phyloP scores from a whole-genome alignment of 1,140 invertebrate genomes.

The Kradibia gibbosae region DNA sequence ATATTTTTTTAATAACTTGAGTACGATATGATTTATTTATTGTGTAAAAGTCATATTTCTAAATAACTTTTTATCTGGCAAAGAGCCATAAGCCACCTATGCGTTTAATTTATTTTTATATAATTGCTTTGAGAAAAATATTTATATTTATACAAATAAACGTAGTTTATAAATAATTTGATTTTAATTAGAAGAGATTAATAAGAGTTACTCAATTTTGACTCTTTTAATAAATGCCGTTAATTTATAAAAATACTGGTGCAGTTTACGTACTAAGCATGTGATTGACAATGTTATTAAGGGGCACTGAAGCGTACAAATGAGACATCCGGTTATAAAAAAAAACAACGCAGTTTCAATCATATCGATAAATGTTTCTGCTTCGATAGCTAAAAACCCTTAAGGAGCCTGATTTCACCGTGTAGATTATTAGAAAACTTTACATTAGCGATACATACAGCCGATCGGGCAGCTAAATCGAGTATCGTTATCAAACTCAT shows the following conservation, averaged over 20 bases:
- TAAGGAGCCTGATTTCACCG: no score
- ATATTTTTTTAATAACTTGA: slow-evolving; percentile 21
- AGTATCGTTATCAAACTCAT: neutral
- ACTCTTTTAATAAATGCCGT: neutral
- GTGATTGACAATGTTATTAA: neutral
- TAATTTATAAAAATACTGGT: neutral
- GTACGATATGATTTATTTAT: slow-evolving; percentile 7
- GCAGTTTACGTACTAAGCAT: neutral
- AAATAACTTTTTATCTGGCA: slow-evolving; percentile 4
- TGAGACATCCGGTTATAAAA: neutral
- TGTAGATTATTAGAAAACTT: no score
- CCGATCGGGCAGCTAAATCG: neutral
- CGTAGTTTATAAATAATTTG: neutral
- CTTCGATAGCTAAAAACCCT: no score
- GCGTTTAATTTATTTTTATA: slow-evolving; percentile 7
- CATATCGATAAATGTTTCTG: no score
- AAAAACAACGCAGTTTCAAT: no score
- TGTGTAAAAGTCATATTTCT: slow-evolving; percentile 12
- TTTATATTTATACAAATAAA: neutral
- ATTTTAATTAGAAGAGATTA: slow-evolving; percentile 14
- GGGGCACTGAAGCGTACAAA: neutral
- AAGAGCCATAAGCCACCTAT: neutral
- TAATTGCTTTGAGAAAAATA: neutral
- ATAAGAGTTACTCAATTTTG: neutral
- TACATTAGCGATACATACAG: neutral